phyloP scores from a whole-genome alignment of 2,113 vertebrate genomes.

The Aldabrachelys gigantea region DNA sequence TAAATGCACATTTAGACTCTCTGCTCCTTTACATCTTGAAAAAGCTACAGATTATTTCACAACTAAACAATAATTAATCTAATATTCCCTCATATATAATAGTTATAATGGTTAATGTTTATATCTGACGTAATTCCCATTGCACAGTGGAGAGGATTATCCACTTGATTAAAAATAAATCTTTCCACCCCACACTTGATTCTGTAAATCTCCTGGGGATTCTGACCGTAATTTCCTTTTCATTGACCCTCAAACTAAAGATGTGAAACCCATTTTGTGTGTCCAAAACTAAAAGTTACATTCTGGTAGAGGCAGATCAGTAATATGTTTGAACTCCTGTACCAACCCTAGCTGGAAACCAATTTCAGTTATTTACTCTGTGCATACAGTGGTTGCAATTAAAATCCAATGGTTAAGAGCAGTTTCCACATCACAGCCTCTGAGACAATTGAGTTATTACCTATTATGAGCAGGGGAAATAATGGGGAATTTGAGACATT shows the following conservation, averaged over 20 bases:
- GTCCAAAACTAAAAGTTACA: not conserved
- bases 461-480: not conserved
- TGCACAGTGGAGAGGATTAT: constrained; percentile 58
- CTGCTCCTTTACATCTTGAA: not conserved
- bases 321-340: not conserved
- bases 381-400: not conserved
- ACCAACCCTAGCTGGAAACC: not conserved
- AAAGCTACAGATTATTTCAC: constrained; percentile 55
- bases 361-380: not conserved
- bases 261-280: constrained; percentile 49
- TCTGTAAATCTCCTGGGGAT: constrained; percentile 51
- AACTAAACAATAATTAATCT: constrained; percentile 65
- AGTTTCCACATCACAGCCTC: not conserved
- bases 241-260: constrained; percentile 28
- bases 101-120: constrained; percentile 66
- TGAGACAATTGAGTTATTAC: not conserved
- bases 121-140: constrained; percentile 65
- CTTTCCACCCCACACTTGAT: constrained; percentile 66
- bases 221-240: constrained; percentile 63
- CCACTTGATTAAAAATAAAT: constrained; percentile 75
- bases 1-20: constrained; percentile 57
- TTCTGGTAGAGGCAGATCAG: not conserved
- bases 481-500: not conserved
- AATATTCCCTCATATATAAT: constrained; percentile 56
- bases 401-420: not conserved